Evolutionary conservation across 2,797 vertebrate genomes (phyloP).

Genomic region (Phrynocephalus forsythii): DNA sequence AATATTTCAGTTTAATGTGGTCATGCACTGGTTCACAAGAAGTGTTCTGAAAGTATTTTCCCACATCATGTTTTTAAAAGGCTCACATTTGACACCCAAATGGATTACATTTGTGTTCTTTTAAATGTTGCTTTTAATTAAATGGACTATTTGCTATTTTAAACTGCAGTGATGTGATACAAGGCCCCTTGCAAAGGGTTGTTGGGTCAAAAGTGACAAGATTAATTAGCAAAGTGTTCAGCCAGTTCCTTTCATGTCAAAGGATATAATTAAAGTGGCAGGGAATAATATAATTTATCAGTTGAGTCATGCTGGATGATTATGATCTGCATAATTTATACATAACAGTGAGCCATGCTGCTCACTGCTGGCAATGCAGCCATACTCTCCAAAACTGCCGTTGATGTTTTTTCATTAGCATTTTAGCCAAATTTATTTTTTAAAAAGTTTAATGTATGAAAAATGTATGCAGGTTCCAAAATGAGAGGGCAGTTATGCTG

Average conservation of each 20-base stretch:
- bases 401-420: constrained; percentile 59
- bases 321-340: constrained; percentile 61
- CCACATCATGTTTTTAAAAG: background rate
- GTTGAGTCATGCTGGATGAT: constrained; percentile 46
- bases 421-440: constrained; percentile 58
- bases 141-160: constrained; percentile 55
- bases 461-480: constrained; percentile 15
- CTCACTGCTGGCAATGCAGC: constrained; percentile 2
- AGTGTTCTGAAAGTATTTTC: background rate
- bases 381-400: constrained; percentile 46
- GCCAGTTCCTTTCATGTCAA: constrained; percentile 51
- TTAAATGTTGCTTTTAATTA: constrained; percentile 55
- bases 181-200: constrained; percentile 28
- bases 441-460: constrained; percentile 41
- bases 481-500: constrained; percentile 30
- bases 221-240: constrained; percentile 60
- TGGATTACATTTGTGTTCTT: constrained; percentile 26
- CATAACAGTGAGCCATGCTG: constrained; percentile 37
- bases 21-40: background rate
- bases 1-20: background rate
- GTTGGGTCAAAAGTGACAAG: constrained; percentile 59
- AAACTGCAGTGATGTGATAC: constrained; percentile 50
- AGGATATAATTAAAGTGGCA: constrained; percentile 62
- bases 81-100: constrained; percentile 39
- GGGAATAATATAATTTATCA: constrained; percentile 57